Conservation (phyloP, 2,888 invertebrate genomes). For the Epirrhoe tristata region DNA sequence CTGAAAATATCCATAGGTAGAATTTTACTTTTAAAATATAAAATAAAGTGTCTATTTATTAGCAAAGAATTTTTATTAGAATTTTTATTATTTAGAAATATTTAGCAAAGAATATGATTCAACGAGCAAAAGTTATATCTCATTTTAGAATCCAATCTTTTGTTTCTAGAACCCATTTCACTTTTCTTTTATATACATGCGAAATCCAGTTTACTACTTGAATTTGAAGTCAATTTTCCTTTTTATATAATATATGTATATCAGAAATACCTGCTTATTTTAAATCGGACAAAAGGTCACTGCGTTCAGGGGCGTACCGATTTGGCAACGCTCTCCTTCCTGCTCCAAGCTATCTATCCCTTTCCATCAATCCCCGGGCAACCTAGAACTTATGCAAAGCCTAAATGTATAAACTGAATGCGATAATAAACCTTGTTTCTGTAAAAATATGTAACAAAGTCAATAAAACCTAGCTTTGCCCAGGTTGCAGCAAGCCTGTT, state of each 20-base stretch:
- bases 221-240: background rate
- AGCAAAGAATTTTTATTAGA: too few relatives aligned
- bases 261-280: conserved; percentile 38
- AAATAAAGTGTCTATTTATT: too few relatives aligned
- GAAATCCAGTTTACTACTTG: background rate
- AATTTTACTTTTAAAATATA: too few relatives aligned
- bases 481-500: conserved; percentile 56
- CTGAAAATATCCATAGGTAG: too few relatives aligned
- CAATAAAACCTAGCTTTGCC: conserved; percentile 20
- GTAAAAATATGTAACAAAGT: conserved; percentile 47
- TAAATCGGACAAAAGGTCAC: conserved; percentile 58
- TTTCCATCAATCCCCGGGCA: conserved; percentile 68
- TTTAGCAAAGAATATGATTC: too few relatives aligned
- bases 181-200: background rate
- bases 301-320: conserved; percentile 55
- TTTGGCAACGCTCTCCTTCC: conserved; percentile 53
- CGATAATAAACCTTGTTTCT: conserved; percentile 59
- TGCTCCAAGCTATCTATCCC: conserved; percentile 65
- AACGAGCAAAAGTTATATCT: background rate
- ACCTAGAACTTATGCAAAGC: conserved; percentile 63
- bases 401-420: conserved; percentile 43
- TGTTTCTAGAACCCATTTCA: background rate
- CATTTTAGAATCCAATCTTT: background rate
- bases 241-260: background rate
- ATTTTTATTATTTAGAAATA: too few relatives aligned